Evolutionary conservation across 2,113 vertebrate species (phyloP).

Genomic region (Coptodon bakossiorum): DNA sequence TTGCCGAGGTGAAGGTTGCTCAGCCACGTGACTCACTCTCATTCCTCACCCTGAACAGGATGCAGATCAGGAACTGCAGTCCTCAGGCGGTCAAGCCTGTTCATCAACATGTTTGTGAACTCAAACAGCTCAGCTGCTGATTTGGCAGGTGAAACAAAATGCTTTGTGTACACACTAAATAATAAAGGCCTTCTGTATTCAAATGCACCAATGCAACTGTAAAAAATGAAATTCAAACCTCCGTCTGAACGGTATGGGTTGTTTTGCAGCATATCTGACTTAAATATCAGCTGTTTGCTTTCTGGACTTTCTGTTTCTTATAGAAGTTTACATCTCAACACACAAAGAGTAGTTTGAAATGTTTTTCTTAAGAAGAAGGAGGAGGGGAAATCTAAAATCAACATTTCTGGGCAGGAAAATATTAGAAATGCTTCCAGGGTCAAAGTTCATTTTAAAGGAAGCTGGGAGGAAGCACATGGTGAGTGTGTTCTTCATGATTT

Average conservation of each 20-base stretch:
- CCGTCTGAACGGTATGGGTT: rapidly evolving
- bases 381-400: background rate
- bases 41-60: constrained; percentile 33
- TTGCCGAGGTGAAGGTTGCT: background rate
- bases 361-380: rapidly evolving
- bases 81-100: background rate
- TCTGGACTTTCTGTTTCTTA: background rate
- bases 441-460: background rate
- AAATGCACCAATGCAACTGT: background rate
- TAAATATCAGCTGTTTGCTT: background rate
- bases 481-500: rapidly evolving
- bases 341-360: background rate
- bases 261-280: background rate
- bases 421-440: background rate
- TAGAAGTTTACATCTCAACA: background rate
- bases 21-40: background rate
- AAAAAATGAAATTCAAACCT: background rate
- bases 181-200: background rate
- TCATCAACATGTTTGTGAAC: background rate
- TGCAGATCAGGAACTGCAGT: constrained; percentile 24
- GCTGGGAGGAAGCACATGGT: background rate
- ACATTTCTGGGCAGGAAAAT: background rate
- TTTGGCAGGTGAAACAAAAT: background rate
- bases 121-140: background rate
- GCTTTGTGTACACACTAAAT: background rate